Conservation (phyloP, 1,140 invertebrate genomes). For the Apis dorsata region DNA sequence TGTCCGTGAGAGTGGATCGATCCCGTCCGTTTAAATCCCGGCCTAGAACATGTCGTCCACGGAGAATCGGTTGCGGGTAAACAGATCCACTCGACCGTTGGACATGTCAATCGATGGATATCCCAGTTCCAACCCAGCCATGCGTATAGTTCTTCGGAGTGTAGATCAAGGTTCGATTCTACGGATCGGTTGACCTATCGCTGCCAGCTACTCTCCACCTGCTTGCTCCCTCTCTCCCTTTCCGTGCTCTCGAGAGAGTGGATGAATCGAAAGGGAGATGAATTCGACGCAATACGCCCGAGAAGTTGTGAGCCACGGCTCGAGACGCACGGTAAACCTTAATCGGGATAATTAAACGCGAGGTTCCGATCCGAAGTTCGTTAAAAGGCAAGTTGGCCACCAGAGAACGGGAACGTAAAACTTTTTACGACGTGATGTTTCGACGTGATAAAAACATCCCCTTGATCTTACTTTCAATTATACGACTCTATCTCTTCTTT, state of each 20-base stretch:
- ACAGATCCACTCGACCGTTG: slow-evolving; percentile 48
- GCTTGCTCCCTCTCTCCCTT: not conserved
- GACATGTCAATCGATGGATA: slow-evolving; percentile 51
- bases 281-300: not conserved
- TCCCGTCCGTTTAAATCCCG: slow-evolving; percentile 38
- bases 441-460: slow-evolving; percentile 21
- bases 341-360: slow-evolving; percentile 34
- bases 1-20: slow-evolving; percentile 4
- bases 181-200: slow-evolving; percentile 57
- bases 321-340: not conserved
- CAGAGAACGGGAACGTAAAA: not conserved
- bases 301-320: not conserved
- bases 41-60: slow-evolving; percentile 31
- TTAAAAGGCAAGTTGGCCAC: slow-evolving; percentile 27
- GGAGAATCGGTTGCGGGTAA: slow-evolving; percentile 32
- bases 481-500: slow-evolving; percentile 12
- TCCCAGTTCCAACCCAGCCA: slow-evolving; percentile 21
- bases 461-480: slow-evolving; percentile 21
- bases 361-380: slow-evolving; percentile 5
- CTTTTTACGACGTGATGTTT: slow-evolving; percentile 38
- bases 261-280: not conserved
- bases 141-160: slow-evolving; percentile 39
- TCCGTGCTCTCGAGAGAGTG: not conserved
- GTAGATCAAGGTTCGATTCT: slow-evolving; percentile 60
- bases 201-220: slow-evolving; percentile 23